These are phyloP conservation scores for Nematolebias whitei DNA, from an alignment of 2,113 vertebrate species.

Conservation along the genomic window DNA sequence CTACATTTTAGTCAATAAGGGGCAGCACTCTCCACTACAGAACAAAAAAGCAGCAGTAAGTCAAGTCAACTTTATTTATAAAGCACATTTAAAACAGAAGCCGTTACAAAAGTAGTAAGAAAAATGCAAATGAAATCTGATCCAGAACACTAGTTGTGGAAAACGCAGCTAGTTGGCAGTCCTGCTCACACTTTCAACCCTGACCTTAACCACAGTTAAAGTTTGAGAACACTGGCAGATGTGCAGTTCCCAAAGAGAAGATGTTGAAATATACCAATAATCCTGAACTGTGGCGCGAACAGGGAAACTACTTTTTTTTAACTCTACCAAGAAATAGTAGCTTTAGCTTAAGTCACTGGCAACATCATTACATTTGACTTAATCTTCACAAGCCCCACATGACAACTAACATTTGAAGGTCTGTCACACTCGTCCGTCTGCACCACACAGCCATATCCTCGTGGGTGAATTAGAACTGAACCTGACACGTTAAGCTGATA, in stretches of 20 bases:
- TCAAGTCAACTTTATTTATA: no score
- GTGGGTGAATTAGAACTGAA: conserved; percentile 31
- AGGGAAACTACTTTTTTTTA: background rate
- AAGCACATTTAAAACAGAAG: no score
- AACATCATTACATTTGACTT: background rate
- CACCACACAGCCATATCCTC: conserved; percentile 8
- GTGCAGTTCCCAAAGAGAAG: conserved; percentile 15
- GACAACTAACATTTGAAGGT: background rate
- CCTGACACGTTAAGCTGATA: conserved; percentile 31
- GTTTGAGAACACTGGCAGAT: conserved; percentile 32
- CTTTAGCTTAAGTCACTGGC: background rate
- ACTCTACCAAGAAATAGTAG: background rate
- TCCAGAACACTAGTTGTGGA: conserved; percentile 56
- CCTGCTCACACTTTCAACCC: conserved; percentile 60
- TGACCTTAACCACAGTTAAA: conserved; percentile 69
- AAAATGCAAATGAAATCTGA: conserved; percentile 67
- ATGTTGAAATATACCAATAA: conserved; percentile 5
- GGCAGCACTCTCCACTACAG: conserved; percentile 24
- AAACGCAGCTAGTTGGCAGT: conserved; percentile 59
- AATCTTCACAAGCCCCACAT: background rate
- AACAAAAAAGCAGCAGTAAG: conserved; percentile 28
- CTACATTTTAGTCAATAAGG: conserved; percentile 28
- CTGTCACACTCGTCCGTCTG: conserved; percentile 20
- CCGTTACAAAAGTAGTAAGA: no score
- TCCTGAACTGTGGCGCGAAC: conserved; percentile 24